Conservation (phyloP, 2,888 invertebrate species). For the Nomada fabriciana region DNA sequence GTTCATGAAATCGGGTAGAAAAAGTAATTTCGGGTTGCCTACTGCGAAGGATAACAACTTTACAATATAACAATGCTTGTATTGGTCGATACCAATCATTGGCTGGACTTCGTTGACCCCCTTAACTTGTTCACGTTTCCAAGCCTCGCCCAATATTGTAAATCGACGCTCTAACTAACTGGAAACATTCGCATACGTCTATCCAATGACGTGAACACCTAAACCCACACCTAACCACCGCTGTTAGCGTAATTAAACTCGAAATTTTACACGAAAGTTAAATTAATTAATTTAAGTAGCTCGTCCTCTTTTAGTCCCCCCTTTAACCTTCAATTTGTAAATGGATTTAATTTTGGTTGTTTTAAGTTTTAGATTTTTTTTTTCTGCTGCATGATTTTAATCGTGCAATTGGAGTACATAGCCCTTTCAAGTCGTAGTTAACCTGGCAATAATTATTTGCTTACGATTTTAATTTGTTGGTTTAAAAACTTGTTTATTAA, state of each 20-base stretch:
- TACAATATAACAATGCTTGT: conserved; percentile 33
- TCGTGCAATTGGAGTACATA: too few relatives aligned
- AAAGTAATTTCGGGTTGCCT: conserved; percentile 30
- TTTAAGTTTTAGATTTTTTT: background rate
- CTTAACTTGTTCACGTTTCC: conserved; percentile 45
- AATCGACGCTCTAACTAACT: conserved; percentile 19
- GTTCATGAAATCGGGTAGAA: conserved; percentile 1
- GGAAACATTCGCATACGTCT: conserved; percentile 9
- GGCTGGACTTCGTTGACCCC: conserved; percentile 60
- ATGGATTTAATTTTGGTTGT: background rate
- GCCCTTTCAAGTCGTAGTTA: too few relatives aligned
- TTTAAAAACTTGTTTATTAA: too few relatives aligned
- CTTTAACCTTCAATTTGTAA: background rate
- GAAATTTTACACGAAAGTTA: background rate
- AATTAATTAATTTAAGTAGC: conserved; percentile 5
- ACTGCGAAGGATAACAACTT: conserved; percentile 42
- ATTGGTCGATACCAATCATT: conserved; percentile 61
- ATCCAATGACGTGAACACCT: too few relatives aligned
- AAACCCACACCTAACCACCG: background rate
- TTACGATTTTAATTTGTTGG: too few relatives aligned
- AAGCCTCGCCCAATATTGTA: conserved; percentile 52
- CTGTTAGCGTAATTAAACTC: conserved; percentile 44
- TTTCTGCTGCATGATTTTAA: too few relatives aligned
- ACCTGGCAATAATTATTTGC: too few relatives aligned
- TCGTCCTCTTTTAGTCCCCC: too few relatives aligned